Percentiles rank a stretch among this genome's conserved stretches.
phyloP scores from a whole-genome alignment of 2,797 vertebrate species.

The Sebastes trivittatus region DNA sequence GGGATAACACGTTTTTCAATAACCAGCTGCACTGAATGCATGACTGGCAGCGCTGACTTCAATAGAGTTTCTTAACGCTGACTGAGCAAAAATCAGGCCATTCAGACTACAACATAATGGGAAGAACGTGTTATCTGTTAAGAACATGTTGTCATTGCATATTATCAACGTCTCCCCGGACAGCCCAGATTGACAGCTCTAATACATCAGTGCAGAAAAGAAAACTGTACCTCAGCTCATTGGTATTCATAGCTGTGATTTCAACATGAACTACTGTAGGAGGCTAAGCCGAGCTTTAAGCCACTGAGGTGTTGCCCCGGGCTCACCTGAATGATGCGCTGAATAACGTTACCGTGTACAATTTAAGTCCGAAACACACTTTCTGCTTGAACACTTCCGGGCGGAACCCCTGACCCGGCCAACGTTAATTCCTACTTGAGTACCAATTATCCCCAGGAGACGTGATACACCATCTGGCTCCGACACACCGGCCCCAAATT shows the following conservation, averaged over 20 bases:
- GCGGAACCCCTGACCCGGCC: too few species aligned
- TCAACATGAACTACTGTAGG: neutral
- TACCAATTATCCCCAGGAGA: too few species aligned
- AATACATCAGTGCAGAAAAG: neutral
- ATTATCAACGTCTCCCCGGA: neutral
- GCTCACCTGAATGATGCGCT: too few species aligned
- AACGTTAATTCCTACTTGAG: too few species aligned
- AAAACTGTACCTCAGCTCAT: neutral
- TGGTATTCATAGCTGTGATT: neutral
- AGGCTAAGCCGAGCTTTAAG: too few species aligned
- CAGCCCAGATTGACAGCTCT: neutral
- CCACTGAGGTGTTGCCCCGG: neutral
- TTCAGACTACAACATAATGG: neutral
- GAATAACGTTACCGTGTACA: too few species aligned
- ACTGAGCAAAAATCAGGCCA: neutral
- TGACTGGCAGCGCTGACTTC: neutral
- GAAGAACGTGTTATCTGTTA: neutral
- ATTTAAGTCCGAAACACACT: too few species aligned
- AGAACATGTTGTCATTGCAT: neutral
- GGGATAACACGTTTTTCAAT: neutral
- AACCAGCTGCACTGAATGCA: neutral
- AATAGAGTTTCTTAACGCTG: neutral
- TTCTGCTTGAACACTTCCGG: too few species aligned
- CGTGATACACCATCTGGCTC: too few species aligned
- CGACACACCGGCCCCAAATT: neutral